phyloP scores from a whole-genome alignment of 2,113 vertebrate genomes.

The Phoenicopterus ruber region DNA sequence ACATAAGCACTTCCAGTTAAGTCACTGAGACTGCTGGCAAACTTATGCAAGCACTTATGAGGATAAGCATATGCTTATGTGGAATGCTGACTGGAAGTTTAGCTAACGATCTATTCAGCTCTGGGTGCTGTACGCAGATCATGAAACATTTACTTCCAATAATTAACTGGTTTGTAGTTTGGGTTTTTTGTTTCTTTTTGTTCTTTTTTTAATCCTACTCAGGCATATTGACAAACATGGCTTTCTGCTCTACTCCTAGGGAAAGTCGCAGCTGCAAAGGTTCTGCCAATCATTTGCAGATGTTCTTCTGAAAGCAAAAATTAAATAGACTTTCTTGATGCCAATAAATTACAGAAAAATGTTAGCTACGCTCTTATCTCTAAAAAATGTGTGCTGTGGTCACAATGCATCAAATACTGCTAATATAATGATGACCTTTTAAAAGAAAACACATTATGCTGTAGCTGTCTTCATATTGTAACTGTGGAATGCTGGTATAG shows the following conservation, averaged over 20 bases:
- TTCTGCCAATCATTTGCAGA: constrained; percentile 26
- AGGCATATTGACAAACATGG: constrained; percentile 43
- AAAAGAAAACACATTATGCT: constrained; percentile 36
- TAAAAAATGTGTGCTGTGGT: not conserved
- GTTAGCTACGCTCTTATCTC: constrained; percentile 30
- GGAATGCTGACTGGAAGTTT: constrained; percentile 35
- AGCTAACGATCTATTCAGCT: constrained; percentile 44
- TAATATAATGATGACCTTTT: constrained; percentile 62
- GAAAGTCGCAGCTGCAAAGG: constrained; percentile 40
- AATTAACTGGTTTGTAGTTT: constrained; percentile 29
- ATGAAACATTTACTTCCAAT: constrained; percentile 38
- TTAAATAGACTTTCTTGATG: constrained; percentile 30
- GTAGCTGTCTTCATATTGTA: not conserved
- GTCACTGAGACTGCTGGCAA: not conserved
- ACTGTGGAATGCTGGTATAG: not conserved
- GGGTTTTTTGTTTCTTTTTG: not conserved
- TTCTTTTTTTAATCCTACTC: constrained; percentile 24
- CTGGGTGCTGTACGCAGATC: not conserved
- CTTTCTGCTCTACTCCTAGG: not conserved
- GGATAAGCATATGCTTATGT: not conserved
- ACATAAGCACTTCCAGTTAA: not conserved
- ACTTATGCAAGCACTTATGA: not conserved
- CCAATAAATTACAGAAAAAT: constrained; percentile 31
- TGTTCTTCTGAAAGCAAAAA: constrained; percentile 11
- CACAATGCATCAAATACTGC: constrained; percentile 2